phyloP scores from a whole-genome alignment of 2,888 invertebrate genomes.

The Rotaria socialis region DNA sequence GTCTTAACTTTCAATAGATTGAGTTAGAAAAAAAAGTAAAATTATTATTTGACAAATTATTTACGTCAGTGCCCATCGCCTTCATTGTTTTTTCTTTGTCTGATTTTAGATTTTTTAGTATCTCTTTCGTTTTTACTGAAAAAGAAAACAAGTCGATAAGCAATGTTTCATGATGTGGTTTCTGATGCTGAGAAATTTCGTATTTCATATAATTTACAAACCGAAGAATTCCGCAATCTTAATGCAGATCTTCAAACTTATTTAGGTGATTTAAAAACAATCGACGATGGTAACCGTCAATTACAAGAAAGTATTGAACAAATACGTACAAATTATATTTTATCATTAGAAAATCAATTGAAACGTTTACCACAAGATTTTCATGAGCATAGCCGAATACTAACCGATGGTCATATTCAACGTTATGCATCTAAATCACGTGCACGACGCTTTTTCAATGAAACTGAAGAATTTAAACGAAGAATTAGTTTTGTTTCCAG shows the following conservation, averaged over 20 bases:
- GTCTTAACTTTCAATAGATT: neutral
- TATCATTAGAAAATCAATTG: neutral
- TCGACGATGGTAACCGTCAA: neutral
- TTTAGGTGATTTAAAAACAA: neutral
- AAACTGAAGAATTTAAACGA: neutral
- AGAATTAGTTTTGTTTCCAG: neutral
- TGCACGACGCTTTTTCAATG: neutral
- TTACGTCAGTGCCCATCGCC: neutral
- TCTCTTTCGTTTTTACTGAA: too few species aligned
- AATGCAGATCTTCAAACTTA: neutral
- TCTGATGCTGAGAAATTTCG: neutral
- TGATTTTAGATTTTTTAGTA: too few species aligned
- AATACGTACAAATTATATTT: neutral
- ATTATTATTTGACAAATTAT: neutral
- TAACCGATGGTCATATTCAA: neutral
- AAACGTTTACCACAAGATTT: neutral
- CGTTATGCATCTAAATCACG: neutral
- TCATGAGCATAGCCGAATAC: neutral
- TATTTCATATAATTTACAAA: neutral
- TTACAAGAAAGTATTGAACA: neutral
- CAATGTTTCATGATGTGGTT: constrained; percentile 3
- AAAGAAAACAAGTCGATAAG: neutral
- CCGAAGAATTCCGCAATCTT: neutral
- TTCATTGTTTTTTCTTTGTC: too few species aligned
- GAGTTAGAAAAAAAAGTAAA: neutral